Evolutionary conservation across 2,797 vertebrate genomes (phyloP).

Genomic region (Melanotaenia maccullochi): DNA sequence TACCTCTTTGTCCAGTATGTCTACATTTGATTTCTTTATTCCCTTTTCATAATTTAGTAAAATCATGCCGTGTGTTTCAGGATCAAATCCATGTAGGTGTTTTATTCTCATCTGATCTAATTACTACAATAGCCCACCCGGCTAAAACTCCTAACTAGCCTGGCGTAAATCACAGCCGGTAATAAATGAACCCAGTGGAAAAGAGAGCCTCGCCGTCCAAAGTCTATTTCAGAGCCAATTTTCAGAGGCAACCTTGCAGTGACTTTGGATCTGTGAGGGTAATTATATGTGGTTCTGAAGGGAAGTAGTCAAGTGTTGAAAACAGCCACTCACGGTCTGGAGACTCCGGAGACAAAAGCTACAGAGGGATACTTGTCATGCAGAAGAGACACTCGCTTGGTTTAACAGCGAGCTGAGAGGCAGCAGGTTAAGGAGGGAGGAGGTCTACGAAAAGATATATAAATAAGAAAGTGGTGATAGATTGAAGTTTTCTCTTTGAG

Average conservation of each 20-base stretch:
- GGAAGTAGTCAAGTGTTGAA: constrained; percentile 69
- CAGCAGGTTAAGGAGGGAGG: constrained; percentile 47
- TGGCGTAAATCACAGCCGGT: constrained; percentile 30
- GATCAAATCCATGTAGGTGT: too few relatives aligned
- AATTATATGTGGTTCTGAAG: constrained; percentile 69
- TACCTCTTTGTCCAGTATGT: too few relatives aligned
- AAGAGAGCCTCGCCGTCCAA: constrained; percentile 23
- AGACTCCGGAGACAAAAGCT: constrained; percentile 73
- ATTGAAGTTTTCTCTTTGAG: constrained; percentile 24
- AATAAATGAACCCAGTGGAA: constrained; percentile 56
- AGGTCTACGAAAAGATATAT: too few relatives aligned
- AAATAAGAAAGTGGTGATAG: too few relatives aligned
- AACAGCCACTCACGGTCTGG: constrained; percentile 61
- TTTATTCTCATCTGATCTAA: constrained; percentile 27
- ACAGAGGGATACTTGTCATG: constrained; percentile 70
- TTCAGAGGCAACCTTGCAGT: constrained; percentile 67
- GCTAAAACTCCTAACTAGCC: constrained; percentile 12
- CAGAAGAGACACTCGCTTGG: constrained; percentile 57
- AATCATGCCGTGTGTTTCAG: too few relatives aligned
- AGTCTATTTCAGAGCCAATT: constrained; percentile 61
- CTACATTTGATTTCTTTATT: not conserved
- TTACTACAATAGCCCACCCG: constrained; percentile 19
- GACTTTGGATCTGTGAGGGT: constrained; percentile 71
- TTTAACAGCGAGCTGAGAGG: constrained; percentile 57
- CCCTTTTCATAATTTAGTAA: not conserved